These are phyloP conservation scores for Staurois parvus DNA, from an alignment of 2,797 vertebrate species.

Conservation along the genomic window DNA sequence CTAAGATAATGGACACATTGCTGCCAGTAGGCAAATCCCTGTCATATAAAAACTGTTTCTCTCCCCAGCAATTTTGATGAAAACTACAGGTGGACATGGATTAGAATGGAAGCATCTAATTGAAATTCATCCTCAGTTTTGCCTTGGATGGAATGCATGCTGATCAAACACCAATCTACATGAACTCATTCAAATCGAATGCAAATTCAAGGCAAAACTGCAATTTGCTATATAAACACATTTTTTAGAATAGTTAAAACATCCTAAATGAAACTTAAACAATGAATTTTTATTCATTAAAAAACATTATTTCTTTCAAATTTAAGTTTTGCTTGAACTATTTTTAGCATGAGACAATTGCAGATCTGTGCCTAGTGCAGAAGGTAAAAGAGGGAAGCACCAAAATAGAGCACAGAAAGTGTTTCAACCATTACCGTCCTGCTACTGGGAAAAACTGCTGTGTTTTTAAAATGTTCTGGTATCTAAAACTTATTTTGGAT, in stretches of 20 bases:
- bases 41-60: conserved; percentile 68
- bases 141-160: conserved; percentile 73
- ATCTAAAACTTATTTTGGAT: too few species aligned
- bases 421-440: too few species aligned
- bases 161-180: conserved; percentile 76
- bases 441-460: too few species aligned
- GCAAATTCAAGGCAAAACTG: conserved; percentile 73
- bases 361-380: background rate
- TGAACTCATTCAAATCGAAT: conserved; percentile 77
- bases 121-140: conserved; percentile 78
- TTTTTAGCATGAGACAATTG: background rate
- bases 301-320: conserved; percentile 5
- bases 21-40: conserved; percentile 72
- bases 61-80: conserved; percentile 74
- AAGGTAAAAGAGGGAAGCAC: too few species aligned
- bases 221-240: conserved; percentile 61
- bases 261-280: background rate
- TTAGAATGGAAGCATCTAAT: conserved; percentile 75
- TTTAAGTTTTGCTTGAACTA: background rate
- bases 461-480: too few species aligned
- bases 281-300: background rate
- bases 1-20: conserved; percentile 69
- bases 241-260: conserved; percentile 36
- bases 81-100: conserved; percentile 77
- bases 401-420: too few species aligned